phyloP scores from a whole-genome alignment of 2,797 vertebrate genomes.

The Pseudochirops cupreus region DNA sequence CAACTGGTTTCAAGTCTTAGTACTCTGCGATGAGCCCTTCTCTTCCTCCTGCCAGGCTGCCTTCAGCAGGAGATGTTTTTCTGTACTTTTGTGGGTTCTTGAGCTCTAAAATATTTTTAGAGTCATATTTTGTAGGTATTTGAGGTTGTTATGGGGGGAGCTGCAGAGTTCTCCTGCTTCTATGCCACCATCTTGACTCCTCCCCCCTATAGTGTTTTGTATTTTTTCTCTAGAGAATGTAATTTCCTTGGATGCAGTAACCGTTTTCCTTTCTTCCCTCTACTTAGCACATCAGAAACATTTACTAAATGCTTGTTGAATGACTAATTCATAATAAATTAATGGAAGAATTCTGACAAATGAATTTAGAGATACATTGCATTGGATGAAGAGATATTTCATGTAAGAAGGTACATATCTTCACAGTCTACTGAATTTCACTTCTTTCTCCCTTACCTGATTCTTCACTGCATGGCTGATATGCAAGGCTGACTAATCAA shows the following conservation, averaged over 20 bases:
- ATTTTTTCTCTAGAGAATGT: neutral
- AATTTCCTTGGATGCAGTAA: neutral
- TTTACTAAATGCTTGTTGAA: neutral
- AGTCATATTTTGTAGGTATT: too few relatives aligned
- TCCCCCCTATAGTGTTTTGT: neutral
- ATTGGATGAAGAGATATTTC: neutral
- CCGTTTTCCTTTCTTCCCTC: neutral
- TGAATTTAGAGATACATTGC: neutral
- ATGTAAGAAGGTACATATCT: neutral
- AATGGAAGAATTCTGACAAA: neutral
- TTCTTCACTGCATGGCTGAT: neutral
- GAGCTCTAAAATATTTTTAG: too few relatives aligned
- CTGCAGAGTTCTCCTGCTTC: too few relatives aligned
- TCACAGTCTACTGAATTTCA: neutral
- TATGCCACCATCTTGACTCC: too few relatives aligned
- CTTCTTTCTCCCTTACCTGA: neutral
- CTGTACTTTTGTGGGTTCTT: too few relatives aligned
- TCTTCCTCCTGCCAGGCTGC: too few relatives aligned
- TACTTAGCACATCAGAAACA: neutral
- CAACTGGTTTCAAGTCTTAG: too few relatives aligned
- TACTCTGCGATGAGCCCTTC: too few relatives aligned
- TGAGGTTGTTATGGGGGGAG: too few relatives aligned
- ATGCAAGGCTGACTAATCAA: neutral
- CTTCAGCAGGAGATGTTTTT: too few relatives aligned
- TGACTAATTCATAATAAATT: slow-evolving; percentile 20